A percentile compares a stretch with the other conserved stretches of the same genome.
These are phyloP conservation scores for Sitta europaea DNA, from an alignment of 2,113 vertebrate genomes.

Conservation along the genomic window DNA sequence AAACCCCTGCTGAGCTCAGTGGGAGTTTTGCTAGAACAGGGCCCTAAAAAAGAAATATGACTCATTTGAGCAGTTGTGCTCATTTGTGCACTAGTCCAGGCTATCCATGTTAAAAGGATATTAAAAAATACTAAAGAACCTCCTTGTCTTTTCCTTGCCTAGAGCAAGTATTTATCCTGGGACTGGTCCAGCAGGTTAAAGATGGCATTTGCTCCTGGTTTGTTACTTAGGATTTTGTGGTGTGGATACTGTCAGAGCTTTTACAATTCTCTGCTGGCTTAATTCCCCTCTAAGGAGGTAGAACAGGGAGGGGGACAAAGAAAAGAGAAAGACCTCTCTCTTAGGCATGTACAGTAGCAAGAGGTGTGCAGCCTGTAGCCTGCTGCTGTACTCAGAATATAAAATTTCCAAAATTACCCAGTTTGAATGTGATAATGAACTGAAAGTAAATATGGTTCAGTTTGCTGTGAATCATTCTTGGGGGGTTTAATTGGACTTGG, in stretches of 20 bases:
- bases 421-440: constrained; percentile 57
- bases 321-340: neutral
- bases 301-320: neutral
- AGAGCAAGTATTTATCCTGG: neutral
- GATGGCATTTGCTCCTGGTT: neutral
- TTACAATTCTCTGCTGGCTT: neutral
- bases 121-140: neutral
- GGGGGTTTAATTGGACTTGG: constrained; percentile 15
- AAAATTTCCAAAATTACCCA: constrained; percentile 60
- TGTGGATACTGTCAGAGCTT: neutral
- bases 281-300: neutral
- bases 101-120: neutral
- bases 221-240: neutral
- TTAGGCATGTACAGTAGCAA: neutral
- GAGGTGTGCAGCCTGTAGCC: neutral
- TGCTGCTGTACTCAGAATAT: constrained; percentile 49
- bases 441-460: constrained; percentile 58
- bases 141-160: constrained; percentile 5
- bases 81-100: neutral
- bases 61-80: neutral
- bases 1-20: neutral
- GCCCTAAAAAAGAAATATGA: neutral
- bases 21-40: constrained; percentile 10
- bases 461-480: neutral
- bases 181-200: neutral